Percentiles rank a stretch among this genome's conserved stretches.
phyloP scores from a whole-genome alignment of 2,888 invertebrate species.

The Neocrepidodera transversa region DNA sequence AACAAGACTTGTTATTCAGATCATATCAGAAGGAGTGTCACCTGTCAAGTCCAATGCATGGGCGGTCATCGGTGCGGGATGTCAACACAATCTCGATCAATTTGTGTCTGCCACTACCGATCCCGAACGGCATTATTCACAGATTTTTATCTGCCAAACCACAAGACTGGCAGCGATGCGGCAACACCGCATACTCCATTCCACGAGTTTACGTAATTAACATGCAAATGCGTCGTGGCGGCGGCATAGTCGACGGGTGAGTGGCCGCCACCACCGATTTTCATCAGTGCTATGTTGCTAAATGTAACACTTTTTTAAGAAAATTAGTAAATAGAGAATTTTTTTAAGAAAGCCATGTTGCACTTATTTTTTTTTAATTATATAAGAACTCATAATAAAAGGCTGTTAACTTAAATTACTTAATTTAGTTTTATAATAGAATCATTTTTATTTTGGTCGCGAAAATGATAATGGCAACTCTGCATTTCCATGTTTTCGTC shows the following conservation, averaged over 20 bases:
- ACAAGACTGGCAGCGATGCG: slow-evolving; percentile 37
- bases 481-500: slow-evolving; percentile 1
- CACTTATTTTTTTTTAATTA: too few relatives aligned
- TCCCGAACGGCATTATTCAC: slow-evolving; percentile 46
- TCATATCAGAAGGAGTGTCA: slow-evolving; percentile 2
- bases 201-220: slow-evolving; percentile 48
- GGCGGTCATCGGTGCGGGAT: neutral
- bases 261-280: slow-evolving; percentile 15
- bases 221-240: slow-evolving; percentile 48
- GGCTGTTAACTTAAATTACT: too few relatives aligned
- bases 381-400: too few relatives aligned
- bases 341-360: too few relatives aligned
- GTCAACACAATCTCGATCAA: slow-evolving; percentile 23
- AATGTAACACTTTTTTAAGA: neutral
- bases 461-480: neutral
- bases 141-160: slow-evolving; percentile 49
- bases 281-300: slow-evolving; percentile 5
- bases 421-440: too few relatives aligned
- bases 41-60: neutral
- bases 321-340: too few relatives aligned
- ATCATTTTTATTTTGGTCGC: neutral
- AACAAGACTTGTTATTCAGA: neutral
- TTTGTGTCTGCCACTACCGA: slow-evolving; percentile 33
- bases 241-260: slow-evolving; percentile 28
- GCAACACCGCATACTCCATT: slow-evolving; percentile 40